Evolutionary conservation across 2,888 invertebrate species (phyloP).

Genomic region (Ochropleura leucogaster): DNA sequence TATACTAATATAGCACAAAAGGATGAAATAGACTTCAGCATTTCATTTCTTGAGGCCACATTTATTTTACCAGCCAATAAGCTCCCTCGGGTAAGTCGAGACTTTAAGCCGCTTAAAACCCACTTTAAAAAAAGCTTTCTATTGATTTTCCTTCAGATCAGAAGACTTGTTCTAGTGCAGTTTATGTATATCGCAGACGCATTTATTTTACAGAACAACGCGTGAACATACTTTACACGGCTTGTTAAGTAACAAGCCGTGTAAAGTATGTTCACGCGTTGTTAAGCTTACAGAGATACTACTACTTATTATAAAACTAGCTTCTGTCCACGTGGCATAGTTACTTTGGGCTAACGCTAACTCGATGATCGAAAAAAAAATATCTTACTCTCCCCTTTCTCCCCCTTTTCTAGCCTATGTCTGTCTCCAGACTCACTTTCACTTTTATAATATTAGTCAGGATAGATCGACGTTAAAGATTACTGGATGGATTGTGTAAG

Average conservation of each 20-base stretch:
- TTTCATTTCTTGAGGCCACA: conserved; percentile 3
- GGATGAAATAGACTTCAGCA: not conserved
- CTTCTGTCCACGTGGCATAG: no score
- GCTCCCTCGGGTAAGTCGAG: not conserved
- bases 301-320: conserved; percentile 1
- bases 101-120: conserved; percentile 7
- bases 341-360: no score
- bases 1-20: not conserved
- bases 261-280: not conserved
- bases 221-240: no score
- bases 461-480: conserved; percentile 8
- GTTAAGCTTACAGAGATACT: conserved; percentile 17
- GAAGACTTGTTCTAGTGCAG: not conserved
- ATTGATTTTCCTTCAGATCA: conserved; percentile 12
- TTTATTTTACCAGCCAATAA: conserved; percentile 5
- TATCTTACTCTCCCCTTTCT: no score
- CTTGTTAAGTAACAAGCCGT: conserved; percentile 8
- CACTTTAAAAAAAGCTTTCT: not conserved
- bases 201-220: conserved; percentile 17
- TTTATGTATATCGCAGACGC: not conserved
- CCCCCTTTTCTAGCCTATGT: no score
- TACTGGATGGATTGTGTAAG: not conserved
- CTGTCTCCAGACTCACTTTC: not conserved
- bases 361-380: no score
- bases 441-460: no score